phyloP scores from a whole-genome alignment of 2,797 vertebrate species.

The Myotis daubentonii region DNA sequence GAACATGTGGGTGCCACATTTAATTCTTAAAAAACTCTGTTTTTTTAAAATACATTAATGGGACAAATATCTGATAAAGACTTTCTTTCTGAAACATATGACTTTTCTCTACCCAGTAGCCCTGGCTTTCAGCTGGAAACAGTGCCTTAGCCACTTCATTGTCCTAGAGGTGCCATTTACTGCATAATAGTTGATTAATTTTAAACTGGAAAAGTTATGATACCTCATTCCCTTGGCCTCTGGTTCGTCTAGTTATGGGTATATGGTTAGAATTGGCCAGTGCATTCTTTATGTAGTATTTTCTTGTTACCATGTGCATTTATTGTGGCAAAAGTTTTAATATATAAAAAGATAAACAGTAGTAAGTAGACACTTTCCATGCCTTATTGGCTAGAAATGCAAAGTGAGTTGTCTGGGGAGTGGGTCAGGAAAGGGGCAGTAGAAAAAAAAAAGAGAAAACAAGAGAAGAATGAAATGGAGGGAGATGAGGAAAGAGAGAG shows the following conservation, averaged over 20 bases:
- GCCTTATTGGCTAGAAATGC: not conserved
- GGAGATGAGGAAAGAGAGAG: not conserved
- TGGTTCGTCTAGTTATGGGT: not conserved
- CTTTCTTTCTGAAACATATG: not conserved
- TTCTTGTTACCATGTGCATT: not conserved
- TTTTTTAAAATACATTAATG: not conserved
- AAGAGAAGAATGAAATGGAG: not conserved
- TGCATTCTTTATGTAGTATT: not conserved
- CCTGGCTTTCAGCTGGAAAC: not conserved
- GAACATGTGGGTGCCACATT: not conserved
- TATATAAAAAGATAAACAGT: not conserved
- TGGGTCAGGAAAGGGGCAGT: not conserved
- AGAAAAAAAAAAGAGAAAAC: not conserved
- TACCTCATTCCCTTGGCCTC: not conserved
- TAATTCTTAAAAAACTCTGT: not conserved
- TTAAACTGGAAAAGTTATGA: not conserved
- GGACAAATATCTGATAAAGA: conserved; percentile 2
- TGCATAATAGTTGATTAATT: not conserved
- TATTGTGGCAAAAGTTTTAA: not conserved
- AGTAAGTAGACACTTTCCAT: not conserved
- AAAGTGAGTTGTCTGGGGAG: not conserved
- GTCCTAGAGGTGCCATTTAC: not conserved
- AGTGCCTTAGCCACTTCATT: not conserved
- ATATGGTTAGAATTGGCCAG: not conserved
- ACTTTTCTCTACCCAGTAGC: not conserved